phyloP scores from a whole-genome alignment of 2,797 vertebrate genomes.

The Merluccius polli region DNA sequence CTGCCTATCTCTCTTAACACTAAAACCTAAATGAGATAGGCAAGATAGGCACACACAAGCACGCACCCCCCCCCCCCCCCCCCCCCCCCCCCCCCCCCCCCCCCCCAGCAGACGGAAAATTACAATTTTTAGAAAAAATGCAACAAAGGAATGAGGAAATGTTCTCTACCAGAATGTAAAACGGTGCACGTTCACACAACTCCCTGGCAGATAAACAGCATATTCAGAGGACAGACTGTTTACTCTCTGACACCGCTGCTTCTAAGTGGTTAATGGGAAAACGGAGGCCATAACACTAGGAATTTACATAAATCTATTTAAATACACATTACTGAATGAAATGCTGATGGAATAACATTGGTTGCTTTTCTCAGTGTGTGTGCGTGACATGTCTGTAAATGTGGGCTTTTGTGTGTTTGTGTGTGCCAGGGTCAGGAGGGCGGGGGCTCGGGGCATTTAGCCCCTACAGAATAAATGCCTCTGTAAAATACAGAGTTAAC shows the following conservation, averaged over 20 bases:
- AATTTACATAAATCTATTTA: constrained; percentile 58
- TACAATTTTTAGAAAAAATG: background rate
- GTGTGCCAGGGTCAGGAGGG: background rate
- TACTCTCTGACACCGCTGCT: constrained; percentile 23
- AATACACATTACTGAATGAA: constrained; percentile 43
- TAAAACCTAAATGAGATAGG: background rate
- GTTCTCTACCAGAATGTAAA: background rate
- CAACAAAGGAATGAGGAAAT: background rate
- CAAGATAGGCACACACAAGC: too few relatives aligned
- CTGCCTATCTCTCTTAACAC: background rate
- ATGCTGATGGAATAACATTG: constrained; percentile 38
- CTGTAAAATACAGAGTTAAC: too few relatives aligned
- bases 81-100: too few relatives aligned
- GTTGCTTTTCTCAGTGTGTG: background rate
- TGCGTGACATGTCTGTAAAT: background rate
- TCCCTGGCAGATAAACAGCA: background rate
- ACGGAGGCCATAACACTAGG: constrained; percentile 34
- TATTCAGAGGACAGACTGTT: constrained; percentile 27
- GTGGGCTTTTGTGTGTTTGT: background rate
- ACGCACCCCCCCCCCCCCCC: too few relatives aligned
- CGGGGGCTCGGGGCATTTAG: too few relatives aligned
- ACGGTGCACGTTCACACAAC: background rate
- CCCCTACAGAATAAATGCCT: constrained; percentile 21
- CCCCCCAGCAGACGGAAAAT: too few relatives aligned
- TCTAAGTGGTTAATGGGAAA: constrained; percentile 29